Evolutionary conservation across 2,113 vertebrate genomes (phyloP).

Genomic region (Callocephalon fimbriatum): DNA sequence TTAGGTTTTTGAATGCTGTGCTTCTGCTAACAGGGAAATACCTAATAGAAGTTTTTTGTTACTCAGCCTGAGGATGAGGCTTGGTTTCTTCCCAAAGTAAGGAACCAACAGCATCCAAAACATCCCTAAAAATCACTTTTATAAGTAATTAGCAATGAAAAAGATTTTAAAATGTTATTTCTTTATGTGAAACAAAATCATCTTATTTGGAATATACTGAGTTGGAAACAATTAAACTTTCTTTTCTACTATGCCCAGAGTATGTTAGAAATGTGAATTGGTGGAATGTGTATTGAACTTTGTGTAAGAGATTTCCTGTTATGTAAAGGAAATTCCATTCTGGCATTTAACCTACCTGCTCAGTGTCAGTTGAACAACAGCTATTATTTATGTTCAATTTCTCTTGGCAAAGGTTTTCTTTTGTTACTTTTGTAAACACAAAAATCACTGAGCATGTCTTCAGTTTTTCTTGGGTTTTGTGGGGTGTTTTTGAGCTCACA

Average conservation of each 20-base stretch:
- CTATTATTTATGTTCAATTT: background rate
- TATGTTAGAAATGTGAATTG: background rate
- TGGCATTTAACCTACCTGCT: background rate
- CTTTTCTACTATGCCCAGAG: background rate
- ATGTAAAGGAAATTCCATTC: background rate
- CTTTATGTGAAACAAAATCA: background rate
- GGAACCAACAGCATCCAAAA: background rate
- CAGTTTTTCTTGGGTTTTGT: background rate
- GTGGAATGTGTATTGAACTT: background rate
- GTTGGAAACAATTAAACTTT: background rate
- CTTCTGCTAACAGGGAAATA: background rate
- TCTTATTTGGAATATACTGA: background rate
- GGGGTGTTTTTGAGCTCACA: background rate
- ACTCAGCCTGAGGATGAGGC: background rate
- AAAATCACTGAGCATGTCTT: background rate
- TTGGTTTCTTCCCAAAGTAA: fast-evolving
- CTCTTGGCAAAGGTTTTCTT: background rate
- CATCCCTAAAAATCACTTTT: background rate
- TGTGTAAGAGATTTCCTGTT: background rate
- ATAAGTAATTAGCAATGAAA: background rate
- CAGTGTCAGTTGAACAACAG: background rate
- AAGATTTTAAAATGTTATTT: background rate
- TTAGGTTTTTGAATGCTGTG: background rate
- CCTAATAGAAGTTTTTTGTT: background rate
- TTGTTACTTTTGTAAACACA: background rate